Percentiles rank a stretch among this genome's conserved stretches.
Evolutionary conservation across 2,113 vertebrate species (phyloP).

Genomic region (Mohoua ochrocephala): DNA sequence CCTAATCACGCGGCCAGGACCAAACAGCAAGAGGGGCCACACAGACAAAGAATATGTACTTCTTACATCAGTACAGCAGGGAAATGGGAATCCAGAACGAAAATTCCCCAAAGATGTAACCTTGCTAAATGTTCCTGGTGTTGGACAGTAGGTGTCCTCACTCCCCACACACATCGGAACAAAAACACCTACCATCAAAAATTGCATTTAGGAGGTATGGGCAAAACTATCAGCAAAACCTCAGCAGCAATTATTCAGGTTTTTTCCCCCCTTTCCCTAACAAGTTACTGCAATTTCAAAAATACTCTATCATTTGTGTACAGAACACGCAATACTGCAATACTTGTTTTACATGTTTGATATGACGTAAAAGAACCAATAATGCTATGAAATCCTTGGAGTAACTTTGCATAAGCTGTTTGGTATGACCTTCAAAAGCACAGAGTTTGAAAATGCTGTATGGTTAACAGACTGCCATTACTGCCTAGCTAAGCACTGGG

Average conservation of each 20-base stretch:
- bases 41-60: neutral
- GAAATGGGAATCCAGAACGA: neutral
- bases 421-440: neutral
- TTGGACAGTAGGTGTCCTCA: constrained; percentile 32
- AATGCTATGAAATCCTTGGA: neutral
- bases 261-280: neutral
- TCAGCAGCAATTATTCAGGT: neutral
- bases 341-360: neutral
- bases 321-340: neutral
- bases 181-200: neutral
- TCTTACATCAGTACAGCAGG: neutral
- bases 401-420: neutral
- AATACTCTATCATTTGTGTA: neutral
- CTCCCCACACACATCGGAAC: neutral
- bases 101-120: neutral
- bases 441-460: neutral
- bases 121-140: neutral
- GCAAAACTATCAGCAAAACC: neutral
- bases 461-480: neutral
- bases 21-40: rapidly evolving
- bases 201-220: rapidly evolving
- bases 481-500: neutral
- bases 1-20: neutral
- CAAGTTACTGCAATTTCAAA: neutral
- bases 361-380: neutral